phyloP scores from a whole-genome alignment of 30 jellyfish, hydroid and myxozoan genomes.

The Turritopsis dohrnii region DNA sequence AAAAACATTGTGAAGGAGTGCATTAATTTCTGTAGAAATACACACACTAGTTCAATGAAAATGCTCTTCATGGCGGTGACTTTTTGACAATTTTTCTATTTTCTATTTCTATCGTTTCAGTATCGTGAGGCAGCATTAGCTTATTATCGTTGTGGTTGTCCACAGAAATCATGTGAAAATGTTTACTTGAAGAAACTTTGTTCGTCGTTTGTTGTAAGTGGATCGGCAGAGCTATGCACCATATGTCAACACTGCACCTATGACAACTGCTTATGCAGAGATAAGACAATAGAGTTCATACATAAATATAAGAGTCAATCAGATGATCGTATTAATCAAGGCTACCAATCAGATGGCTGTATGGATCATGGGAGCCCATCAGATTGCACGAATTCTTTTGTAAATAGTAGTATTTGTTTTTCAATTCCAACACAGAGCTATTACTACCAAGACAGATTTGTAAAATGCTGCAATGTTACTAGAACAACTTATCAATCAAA shows the following conservation, averaged over 20 bases:
- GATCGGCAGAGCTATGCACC: background rate
- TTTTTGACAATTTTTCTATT: no score
- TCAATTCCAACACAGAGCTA: background rate
- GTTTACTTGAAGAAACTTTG: background rate
- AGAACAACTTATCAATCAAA: background rate
- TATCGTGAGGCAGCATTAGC: conserved; percentile 10
- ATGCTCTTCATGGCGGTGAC: no score
- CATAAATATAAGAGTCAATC: background rate
- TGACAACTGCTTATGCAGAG: background rate
- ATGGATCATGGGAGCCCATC: no score
- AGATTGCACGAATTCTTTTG: background rate
- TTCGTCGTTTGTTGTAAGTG: background rate
- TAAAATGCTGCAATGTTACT: background rate
- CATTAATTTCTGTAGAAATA: no score
- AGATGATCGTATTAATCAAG: background rate
- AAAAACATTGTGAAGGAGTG: no score
- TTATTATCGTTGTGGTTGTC: conserved; percentile 16
- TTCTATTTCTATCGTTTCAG: background rate
- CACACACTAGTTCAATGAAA: no score
- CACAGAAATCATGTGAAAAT: background rate
- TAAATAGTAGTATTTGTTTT: background rate
- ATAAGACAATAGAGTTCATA: background rate
- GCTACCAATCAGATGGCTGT: background rate
- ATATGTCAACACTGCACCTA: background rate
- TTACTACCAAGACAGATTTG: background rate